Evolutionary conservation across 2,113 vertebrate species (phyloP), one percentile per base, ranked within the genome.

Genomic region (Procavia capensis): DNA sequence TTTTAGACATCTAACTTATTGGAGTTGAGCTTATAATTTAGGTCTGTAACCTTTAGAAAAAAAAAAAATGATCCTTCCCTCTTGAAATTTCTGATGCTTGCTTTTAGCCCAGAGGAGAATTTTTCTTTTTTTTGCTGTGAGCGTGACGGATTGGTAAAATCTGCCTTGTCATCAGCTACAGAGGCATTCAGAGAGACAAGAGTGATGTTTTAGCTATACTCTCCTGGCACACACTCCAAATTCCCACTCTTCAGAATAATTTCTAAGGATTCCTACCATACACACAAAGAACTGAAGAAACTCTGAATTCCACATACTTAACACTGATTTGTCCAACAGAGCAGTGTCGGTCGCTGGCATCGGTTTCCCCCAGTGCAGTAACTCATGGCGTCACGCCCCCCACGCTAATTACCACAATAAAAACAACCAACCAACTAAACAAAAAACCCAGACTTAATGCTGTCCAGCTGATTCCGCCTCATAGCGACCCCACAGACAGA

Each of bases 11-110:
- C 91, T 97, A 94, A 95, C 91, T 97, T 97, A 98, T 63, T 94
- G 95, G 95, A 96, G 34, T 93, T 63, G 72, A 82, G 89, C 96
- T 97, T 93, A 94, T 97, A 94, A 97, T 97, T 94, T 95, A 97
- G 91, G 72, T 59, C 66, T 96, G 34, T 88, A 96, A 97, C 64
- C 95, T 97, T 97, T 94, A 91, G 91, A 45, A 93, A 87, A 92
- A 97, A 45, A 93, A 87, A 92, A 97, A 96, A 94, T 90, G 80
- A 97, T 25, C 2, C 61, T 96, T 96, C 83, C 92, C 74, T 78
- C 17, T 91, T 79, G 63, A 97, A 98, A 95, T 94, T 97, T 92
- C 88, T 94, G 96, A 81, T 70, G 59, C 20, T 72, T 93, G 43
- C 85, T 97, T 94, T 97, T 66, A 93, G 97, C 84, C 25, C 34